Evolutionary conservation across 1,140 invertebrate genomes (phyloP), one percentile per base, ranked within the genome.

Genomic region (Schlechtendalia chinensis): DNA sequence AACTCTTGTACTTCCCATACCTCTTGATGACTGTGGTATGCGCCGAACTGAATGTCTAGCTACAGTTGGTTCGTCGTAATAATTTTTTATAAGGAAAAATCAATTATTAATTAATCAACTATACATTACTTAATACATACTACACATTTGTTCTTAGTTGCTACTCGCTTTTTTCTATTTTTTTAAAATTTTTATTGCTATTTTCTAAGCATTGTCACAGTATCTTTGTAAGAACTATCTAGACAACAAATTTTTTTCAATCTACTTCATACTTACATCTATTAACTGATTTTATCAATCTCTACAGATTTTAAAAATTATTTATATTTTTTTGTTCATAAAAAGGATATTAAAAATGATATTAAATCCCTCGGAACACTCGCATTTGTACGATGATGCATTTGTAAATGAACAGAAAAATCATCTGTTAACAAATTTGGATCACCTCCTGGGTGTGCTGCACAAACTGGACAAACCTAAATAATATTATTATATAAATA

Each of bases 381-480:
- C 50, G 75, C 58, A 47, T 59, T 81, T 29, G 81, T 59, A 84
- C 94, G 91, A 89, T 99, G 97, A 85, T 98, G 96, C 82, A 98
- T 87, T 83, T 93, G 95, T 84, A 99, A 90, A 90, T 98, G 97
- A 84, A 94, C 94, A 83, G 95, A 92, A 89, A 98, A 97, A 88
- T 99, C 97, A 89, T 98, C 96, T 82, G 96, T 98, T 84, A 98
- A 93, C 85, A 97, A 91, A 89, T 98, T 98, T 81, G 97, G 96
- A 87, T 99, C 97, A 50, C 96, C 96, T 83, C 96, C 96, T 79
- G 96, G 96, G 86, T 96, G 89, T 79, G 95, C 93, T 67, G 96
- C 96, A 90, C 97, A 98, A 81, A 98, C 91, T 83, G 97, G 97
- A 89, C 97, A 99, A 63, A 98, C 94, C 89, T 91, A 83, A 61